These are phyloP conservation scores for Aselliscus stoliczkanus DNA, from an alignment of 2,797 vertebrate species.

Conservation along the genomic window DNA sequence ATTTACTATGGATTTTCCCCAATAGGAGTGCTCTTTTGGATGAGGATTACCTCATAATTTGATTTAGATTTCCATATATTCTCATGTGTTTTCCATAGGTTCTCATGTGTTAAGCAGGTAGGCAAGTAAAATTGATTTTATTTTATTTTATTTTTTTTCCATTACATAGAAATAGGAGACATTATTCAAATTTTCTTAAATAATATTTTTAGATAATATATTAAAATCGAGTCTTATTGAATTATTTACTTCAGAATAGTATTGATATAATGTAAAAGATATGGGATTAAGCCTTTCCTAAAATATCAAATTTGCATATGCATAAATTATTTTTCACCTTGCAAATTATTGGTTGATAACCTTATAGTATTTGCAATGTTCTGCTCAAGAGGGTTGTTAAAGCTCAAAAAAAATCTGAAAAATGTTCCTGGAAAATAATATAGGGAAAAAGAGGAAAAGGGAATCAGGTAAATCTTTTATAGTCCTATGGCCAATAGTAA, in stretches of 20 bases:
- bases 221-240: not conserved
- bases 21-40: not conserved
- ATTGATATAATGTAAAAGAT: not conserved
- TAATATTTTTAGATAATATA: not conserved
- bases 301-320: not conserved
- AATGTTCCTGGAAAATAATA: too few relatives aligned
- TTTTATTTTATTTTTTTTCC: not conserved
- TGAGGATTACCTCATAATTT: not conserved
- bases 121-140: not conserved
- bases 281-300: not conserved
- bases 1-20: not conserved
- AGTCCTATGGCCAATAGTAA: not conserved
- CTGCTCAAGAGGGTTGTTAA: too few relatives aligned
- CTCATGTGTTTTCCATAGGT: not conserved
- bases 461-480: not conserved
- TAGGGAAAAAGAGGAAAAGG: not conserved
- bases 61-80: not conserved
- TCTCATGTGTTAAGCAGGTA: not conserved
- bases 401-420: too few relatives aligned
- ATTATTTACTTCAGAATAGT: not conserved
- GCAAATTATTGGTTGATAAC: not conserved
- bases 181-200: conserved; percentile 17
- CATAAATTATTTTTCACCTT: not conserved
- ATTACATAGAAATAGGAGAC: not conserved
- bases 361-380: not conserved